Conservation (phyloP, 2,797 vertebrate genomes). For the Labroides dimidiatus region DNA sequence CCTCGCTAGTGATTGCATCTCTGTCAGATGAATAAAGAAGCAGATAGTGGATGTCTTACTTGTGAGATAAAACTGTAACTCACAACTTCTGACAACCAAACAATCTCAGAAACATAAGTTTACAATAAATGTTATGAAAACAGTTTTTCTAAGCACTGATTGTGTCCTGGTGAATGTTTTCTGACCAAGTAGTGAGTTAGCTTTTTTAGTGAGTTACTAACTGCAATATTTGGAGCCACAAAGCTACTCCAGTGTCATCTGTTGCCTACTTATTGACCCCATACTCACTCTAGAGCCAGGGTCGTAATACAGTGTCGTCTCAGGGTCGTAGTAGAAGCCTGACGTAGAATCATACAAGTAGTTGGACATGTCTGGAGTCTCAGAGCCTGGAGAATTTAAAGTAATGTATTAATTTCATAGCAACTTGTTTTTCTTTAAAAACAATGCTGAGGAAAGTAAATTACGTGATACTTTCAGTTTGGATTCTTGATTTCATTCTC, state of each 20-base stretch:
- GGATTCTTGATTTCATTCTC: neutral
- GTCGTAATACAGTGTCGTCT: constrained; percentile 95
- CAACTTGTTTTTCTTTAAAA: too few relatives aligned
- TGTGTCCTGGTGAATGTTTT: too few relatives aligned
- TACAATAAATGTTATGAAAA: too few relatives aligned
- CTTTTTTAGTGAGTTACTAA: neutral
- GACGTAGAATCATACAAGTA: constrained; percentile 96
- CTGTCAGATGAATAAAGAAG: neutral
- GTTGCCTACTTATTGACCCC: neutral
- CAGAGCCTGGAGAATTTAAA: constrained; percentile 73
- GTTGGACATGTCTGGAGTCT: constrained; percentile 89
- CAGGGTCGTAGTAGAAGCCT: constrained; percentile 96
- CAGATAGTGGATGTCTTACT: neutral
- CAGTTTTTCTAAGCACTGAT: too few relatives aligned
- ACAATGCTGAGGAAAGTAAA: too few relatives aligned
- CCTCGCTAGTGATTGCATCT: neutral
- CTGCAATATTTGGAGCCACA: neutral
- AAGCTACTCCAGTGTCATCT: neutral
- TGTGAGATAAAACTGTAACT: neutral
- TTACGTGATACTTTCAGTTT: neutral
- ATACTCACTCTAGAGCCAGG: constrained; percentile 91
- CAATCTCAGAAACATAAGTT: too few relatives aligned
- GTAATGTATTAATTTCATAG: neutral
- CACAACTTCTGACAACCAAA: too few relatives aligned
- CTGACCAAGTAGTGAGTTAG: too few relatives aligned